Evolutionary conservation across 1,140 invertebrate genomes (phyloP), one percentile per base, ranked within the genome.

Genomic region (Chironomus tepperi): DNA sequence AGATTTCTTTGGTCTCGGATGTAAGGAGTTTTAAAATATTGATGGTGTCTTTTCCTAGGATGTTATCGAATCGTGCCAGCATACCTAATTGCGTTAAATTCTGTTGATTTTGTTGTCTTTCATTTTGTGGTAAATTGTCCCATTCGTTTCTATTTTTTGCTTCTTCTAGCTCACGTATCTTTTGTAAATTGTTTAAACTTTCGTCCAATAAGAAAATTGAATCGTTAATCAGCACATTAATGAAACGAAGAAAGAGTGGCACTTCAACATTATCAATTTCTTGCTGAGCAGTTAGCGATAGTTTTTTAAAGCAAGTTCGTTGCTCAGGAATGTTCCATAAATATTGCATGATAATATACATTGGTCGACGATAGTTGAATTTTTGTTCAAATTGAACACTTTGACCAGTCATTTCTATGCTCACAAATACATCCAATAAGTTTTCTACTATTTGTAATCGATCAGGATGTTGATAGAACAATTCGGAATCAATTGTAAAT

Each of bases 371-470:
- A 81, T 98, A 98, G 81, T 97, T 96, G 80, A 98, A 98, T 83
- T 98, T 98, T 82, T 98, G 94, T 82, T 98, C 96, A 84, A 98
- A 98, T 79, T 93, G 89, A 7, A 98, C 96, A 82, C 90, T 94
- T 81, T 98, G 93, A 0, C 96, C 96, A 2, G 96, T 98, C 92
- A 97, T 96, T 85, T 98, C 96, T 75, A 98, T 98, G 75, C 93
- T 93, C 43, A 98, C 96, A 83, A 98, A 98, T 3, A 98, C 95
- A 79, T 95, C 88, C 19, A 97, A 82, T 73, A 98, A 84, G 79
- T 89, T 90, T 73, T 86, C 83, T 16, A 93, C 88, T 76, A 96
- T 86, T 84, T 92, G 77, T 76, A 83, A 77, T 34, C 89, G 86
- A 82, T 93, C 88, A 2, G 88, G 88, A 84, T 97, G 93, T 70